Evolutionary conservation across 2,113 vertebrate genomes (phyloP), one percentile per base, ranked within the genome.

Genomic region (Mystacornis crossleyi): DNA sequence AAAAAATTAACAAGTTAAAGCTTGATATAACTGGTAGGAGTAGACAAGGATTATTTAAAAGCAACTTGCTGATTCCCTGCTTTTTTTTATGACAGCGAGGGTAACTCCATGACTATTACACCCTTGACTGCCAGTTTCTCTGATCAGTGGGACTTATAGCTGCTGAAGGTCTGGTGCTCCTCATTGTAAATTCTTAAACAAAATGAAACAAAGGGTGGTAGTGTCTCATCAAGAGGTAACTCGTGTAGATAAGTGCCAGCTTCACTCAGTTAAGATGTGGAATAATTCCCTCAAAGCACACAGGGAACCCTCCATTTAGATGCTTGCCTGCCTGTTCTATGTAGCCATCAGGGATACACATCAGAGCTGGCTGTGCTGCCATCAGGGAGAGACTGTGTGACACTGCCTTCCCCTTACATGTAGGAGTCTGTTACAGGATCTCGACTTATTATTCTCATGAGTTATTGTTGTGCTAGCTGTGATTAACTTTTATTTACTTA

Each of bases 401-500:
- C 45, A 51, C 26, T 2, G 2, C 31, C 20, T 36, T 85, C 70
- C 1, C 0, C 64, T 70, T 34, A 31, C 0, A 0, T 58, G 18
- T 69, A 24, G 29, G 53, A 61, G 6, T 54, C 62, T 81, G 15
- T 58, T 62, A 43, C 7, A 20, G 43, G 15, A 43, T 62, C n/a
- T 24, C 14, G 77, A 43, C 23, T 51, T 62, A 43, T 58, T 77
- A 1, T 47, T 91, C 45, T 80, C 9, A 4, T 47, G 42, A 93
- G 42, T 77, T 95, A 67, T 9, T 89, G 36, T 71, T 2, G 0
- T 62, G 47, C 38, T 24, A 51, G 38, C 50, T 87, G 42, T 54
- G 67, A 86, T 81, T 93, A 61, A 40, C 81, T 88, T 87, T 85
- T 93, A 61, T 93, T 93, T 94, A 86, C 64, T 80, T 90, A 87